Percentiles rank a stretch among this genome's conserved stretches.
phyloP scores from a whole-genome alignment of 1,140 invertebrate species.

The Macrotrachela quadricornifera region DNA sequence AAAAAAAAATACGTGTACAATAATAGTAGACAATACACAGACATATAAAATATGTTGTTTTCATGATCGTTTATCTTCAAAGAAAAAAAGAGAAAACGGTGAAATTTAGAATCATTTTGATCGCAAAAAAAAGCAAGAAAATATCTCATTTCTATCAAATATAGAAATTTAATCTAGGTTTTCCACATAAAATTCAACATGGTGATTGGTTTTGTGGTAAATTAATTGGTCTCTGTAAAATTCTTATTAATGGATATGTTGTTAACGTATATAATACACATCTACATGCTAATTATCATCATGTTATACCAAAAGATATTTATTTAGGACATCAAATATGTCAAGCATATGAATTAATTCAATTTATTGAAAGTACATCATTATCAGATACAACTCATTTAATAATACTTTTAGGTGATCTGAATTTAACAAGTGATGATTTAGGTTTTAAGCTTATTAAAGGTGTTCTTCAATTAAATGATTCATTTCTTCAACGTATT shows the following conservation, averaged over 20 bases:
- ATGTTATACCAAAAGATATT: background rate
- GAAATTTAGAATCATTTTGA: no score
- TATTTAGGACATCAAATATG: constrained; percentile 1
- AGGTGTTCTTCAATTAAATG: background rate
- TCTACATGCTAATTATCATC: constrained; percentile 8
- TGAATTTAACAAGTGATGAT: constrained; percentile 1
- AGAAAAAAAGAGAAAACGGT: no score
- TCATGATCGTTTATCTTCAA: no score
- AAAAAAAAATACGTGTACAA: no score
- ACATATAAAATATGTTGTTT: no score
- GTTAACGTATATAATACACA: constrained; percentile 7
- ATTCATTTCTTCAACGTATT: background rate
- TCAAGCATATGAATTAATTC: constrained; percentile 3
- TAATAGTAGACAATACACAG: no score
- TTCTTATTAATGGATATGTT: background rate
- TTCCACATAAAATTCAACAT: constrained; percentile 6
- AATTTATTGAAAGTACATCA: constrained; percentile 1
- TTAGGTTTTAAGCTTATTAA: constrained; percentile 27
- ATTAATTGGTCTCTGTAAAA: constrained; percentile 1
- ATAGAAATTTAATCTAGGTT: background rate
- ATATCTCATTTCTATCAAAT: no score
- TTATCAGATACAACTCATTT: background rate
- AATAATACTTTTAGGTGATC: constrained; percentile 3
- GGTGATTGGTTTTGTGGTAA: constrained; percentile 8
- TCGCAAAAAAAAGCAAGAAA: no score